A percentile compares a stretch with the other conserved stretches of the same genome.
Conservation (phyloP, 2,888 invertebrate genomes). For the Amphipoea lucens region DNA sequence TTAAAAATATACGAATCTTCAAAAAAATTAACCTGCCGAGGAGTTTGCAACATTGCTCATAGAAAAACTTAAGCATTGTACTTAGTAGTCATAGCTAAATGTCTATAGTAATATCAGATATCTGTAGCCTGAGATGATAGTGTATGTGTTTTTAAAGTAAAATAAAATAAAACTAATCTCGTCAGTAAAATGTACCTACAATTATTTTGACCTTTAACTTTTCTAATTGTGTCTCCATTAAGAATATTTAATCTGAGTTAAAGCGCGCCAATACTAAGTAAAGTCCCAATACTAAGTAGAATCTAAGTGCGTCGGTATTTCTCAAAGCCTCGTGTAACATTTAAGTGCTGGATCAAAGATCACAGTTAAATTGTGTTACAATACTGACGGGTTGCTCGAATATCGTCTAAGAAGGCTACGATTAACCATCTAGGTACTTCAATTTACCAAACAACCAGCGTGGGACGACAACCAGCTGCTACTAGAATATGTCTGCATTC, state of each 20-base stretch:
- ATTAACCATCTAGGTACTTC: conserved; percentile 28
- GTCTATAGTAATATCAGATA: background rate
- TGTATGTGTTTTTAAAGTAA: too few species aligned
- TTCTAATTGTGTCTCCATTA: conserved; percentile 7
- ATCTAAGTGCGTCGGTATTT: conserved; percentile 19
- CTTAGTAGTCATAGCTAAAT: background rate
- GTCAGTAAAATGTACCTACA: too few species aligned
- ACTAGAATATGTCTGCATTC: conserved; percentile 25
- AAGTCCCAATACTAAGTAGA: conserved; percentile 7
- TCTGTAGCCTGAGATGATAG: too few species aligned
- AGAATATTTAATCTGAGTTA: background rate
- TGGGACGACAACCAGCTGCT: conserved; percentile 37
- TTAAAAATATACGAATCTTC: too few species aligned
- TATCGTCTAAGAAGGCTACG: conserved; percentile 13
- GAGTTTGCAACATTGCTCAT: too few species aligned
- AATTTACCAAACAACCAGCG: conserved; percentile 41
- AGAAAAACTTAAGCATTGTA: background rate
- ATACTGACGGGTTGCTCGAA: conserved; percentile 33
- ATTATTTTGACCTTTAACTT: background rate
- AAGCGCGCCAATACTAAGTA: background rate
- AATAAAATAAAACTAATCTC: too few species aligned
- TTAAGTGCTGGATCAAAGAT: conserved; percentile 56
- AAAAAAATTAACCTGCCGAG: too few species aligned
- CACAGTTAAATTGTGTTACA: conserved; percentile 37
- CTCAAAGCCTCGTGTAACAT: conserved; percentile 33